These are phyloP conservation scores for Trachelus iudaicus DNA, from an alignment of 2,888 invertebrate genomes.

Conservation along the genomic window DNA sequence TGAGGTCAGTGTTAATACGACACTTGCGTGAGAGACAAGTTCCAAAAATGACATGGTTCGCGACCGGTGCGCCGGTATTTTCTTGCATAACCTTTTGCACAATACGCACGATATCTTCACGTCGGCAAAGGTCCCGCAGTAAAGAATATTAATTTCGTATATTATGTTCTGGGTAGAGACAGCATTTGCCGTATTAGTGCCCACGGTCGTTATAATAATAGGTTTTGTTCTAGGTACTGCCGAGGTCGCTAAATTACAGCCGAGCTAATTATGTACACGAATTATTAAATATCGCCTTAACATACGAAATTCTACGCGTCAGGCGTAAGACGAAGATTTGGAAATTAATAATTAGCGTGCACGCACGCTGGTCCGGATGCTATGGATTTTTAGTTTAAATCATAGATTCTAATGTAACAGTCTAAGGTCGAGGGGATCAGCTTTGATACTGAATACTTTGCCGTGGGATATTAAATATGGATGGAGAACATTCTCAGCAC, in stretches of 20 bases:
- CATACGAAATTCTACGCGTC: background rate
- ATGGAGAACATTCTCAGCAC: background rate
- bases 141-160: slow-evolving; percentile 51
- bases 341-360: background rate
- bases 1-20: slow-evolving; percentile 65
- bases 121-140: slow-evolving; percentile 37
- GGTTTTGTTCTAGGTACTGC: slow-evolving; percentile 31
- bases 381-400: background rate
- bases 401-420: background rate
- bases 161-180: slow-evolving; percentile 12
- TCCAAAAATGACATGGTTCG: slow-evolving; percentile 64
- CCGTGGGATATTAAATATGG: background rate
- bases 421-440: background rate
- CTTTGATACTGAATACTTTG: background rate
- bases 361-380: background rate
- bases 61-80: slow-evolving; percentile 34
- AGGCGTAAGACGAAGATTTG: background rate
- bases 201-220: slow-evolving; percentile 47
- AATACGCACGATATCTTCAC: slow-evolving; percentile 38
- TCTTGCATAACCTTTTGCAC: slow-evolving; percentile 42
- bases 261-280: slow-evolving; percentile 36
- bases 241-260: slow-evolving; percentile 37
- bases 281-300: slow-evolving; percentile 15
- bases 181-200: slow-evolving; percentile 37
- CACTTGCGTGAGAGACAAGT: slow-evolving; percentile 61